Evolutionary conservation across 2,888 invertebrate species (phyloP).

Genomic region (Gnatocerus cornutus): DNA sequence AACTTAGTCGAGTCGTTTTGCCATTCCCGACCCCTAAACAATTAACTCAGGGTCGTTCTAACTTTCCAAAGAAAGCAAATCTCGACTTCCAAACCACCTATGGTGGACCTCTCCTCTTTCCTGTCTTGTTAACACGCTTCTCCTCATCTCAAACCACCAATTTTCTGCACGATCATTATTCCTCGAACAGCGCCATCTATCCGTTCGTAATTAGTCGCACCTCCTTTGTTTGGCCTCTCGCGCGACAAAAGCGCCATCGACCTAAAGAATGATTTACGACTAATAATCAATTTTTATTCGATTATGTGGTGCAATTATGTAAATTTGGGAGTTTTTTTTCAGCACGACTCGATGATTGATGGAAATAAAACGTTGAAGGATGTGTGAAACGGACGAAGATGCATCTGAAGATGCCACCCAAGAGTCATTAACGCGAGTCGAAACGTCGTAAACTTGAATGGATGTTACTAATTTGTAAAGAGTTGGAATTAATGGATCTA

Average conservation of each 20-base stretch:
- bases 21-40: conserved; percentile 4
- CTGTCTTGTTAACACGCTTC: conserved; percentile 34
- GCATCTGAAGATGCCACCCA: conserved; percentile 23
- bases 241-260: conserved; percentile 20
- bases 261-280: conserved; percentile 39
- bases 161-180: conserved; percentile 29
- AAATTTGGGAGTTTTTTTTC: conserved; percentile 41
- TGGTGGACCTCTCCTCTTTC: conserved; percentile 4
- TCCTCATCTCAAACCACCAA: not conserved
- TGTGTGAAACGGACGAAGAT: conserved; percentile 12
- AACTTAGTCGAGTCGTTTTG: no score
- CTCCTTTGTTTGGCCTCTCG: conserved; percentile 30
- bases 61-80: conserved; percentile 15
- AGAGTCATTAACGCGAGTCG: conserved; percentile 13
- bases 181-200: conserved; percentile 10
- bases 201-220: not conserved
- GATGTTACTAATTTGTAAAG: conserved; percentile 34
- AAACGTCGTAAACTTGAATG: conserved; percentile 22
- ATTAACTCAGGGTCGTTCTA: conserved; percentile 28
- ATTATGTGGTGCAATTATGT: conserved; percentile 49
- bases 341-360: conserved; percentile 44
- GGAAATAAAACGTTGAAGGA: conserved; percentile 33
- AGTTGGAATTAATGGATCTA: conserved; percentile 59
- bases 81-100: conserved; percentile 20
- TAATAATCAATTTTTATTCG: conserved; percentile 48